These are phyloP conservation scores for Ictidomys tridecemlineatus DNA, from an alignment of 2,113 vertebrate species.

Conservation along the genomic window DNA sequence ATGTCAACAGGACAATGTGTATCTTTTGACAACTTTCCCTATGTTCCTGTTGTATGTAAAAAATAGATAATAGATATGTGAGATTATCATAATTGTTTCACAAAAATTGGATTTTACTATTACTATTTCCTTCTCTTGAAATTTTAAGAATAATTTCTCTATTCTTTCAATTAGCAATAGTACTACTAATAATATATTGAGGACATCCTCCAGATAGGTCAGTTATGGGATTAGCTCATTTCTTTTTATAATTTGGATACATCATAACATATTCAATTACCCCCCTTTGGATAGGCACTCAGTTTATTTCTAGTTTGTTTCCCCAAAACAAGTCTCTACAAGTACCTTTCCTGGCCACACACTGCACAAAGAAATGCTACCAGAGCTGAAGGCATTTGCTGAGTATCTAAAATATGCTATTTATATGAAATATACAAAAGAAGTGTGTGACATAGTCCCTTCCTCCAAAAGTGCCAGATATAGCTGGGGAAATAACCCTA, in stretches of 20 bases:
- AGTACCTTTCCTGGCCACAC: not conserved
- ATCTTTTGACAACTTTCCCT: not conserved
- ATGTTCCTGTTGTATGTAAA: not conserved
- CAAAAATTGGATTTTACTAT: not conserved
- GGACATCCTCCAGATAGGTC: not conserved
- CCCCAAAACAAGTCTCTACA: not conserved
- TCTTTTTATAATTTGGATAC: not conserved
- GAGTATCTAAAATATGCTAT: not conserved
- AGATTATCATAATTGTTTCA: not conserved
- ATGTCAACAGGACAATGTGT: not conserved
- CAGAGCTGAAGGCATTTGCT: not conserved
- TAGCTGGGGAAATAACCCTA: not conserved
- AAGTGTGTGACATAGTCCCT: conserved; percentile 29
- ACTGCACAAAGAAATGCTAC: not conserved
- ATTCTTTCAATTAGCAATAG: too few species aligned
- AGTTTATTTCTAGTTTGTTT: not conserved
- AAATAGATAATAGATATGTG: not conserved
- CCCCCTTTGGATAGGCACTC: not conserved
- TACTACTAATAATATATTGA: not conserved
- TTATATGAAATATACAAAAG: conserved; percentile 51
- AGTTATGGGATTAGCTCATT: not conserved
- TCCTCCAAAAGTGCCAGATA: conserved; percentile 3
- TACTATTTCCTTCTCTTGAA: not conserved
- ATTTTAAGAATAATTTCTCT: not conserved
- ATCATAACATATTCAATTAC: not conserved